These are phyloP conservation scores for Hypena proboscidalis DNA, from an alignment of 2,888 invertebrate genomes.

Conservation along the genomic window DNA sequence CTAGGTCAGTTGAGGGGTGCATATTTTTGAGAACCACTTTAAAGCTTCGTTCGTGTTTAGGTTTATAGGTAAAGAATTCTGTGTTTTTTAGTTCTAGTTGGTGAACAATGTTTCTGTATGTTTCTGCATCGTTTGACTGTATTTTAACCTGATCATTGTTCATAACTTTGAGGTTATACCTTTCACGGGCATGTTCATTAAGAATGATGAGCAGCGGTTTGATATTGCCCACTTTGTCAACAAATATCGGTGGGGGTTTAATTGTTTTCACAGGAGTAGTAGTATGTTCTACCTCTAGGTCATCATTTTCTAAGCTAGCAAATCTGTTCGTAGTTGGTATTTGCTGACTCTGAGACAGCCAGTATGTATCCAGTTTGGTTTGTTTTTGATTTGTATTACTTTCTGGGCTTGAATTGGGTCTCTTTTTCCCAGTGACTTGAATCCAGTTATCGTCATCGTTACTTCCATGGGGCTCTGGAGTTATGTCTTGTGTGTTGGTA, in stretches of 20 bases:
- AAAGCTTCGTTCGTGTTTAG: conserved; percentile 18
- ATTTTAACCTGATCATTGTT: conserved; percentile 7
- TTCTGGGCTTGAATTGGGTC: too few relatives aligned
- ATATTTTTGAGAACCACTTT: conserved; percentile 20
- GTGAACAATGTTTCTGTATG: conserved; percentile 12
- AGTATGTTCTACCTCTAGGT: too few relatives aligned
- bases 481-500: too few relatives aligned
- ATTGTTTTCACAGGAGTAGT: too few relatives aligned
- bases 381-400: too few relatives aligned
- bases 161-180: conserved; percentile 3
- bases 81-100: conserved; percentile 9
- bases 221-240: conserved; percentile 1
- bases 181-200: neutral
- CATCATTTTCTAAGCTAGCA: too few relatives aligned
- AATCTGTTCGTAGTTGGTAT: too few relatives aligned
- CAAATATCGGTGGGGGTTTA: neutral
- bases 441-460: too few relatives aligned
- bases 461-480: too few relatives aligned
- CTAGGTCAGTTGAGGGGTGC: neutral
- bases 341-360: too few relatives aligned
- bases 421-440: too few relatives aligned
- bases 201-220: neutral
- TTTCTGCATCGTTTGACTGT: conserved; percentile 8
- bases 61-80: conserved; percentile 18
- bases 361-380: too few relatives aligned